Evolutionary conservation across 2,113 vertebrate genomes (phyloP).

Genomic region (Dinomys branickii): DNA sequence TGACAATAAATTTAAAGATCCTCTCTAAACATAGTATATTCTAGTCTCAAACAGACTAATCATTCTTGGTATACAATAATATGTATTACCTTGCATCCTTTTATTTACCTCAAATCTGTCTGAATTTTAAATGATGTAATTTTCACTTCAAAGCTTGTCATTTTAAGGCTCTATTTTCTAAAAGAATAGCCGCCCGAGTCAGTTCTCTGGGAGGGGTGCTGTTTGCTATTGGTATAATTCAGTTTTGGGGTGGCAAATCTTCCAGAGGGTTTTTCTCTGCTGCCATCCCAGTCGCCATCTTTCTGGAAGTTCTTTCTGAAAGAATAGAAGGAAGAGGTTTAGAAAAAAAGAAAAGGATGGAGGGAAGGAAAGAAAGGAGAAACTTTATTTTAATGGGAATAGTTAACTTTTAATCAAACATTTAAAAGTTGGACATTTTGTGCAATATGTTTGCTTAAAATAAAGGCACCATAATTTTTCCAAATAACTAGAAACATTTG

Average conservation of each 20-base stretch:
- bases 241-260: too few species aligned
- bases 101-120: neutral
- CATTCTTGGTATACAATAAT: neutral
- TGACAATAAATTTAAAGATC: neutral
- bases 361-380: neutral
- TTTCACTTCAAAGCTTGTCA: neutral
- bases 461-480: neutral
- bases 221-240: too few species aligned
- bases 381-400: neutral
- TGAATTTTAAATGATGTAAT: neutral
- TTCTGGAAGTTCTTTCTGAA: too few species aligned
- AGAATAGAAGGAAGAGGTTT: neutral
- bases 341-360: too few species aligned
- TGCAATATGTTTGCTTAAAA: neutral
- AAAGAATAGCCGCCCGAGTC: too few species aligned
- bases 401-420: neutral
- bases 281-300: too few species aligned
- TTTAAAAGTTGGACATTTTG: neutral
- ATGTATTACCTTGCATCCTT: neutral
- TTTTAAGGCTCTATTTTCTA: neutral
- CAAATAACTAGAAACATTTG: neutral
- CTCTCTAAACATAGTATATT: neutral
- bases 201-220: too few species aligned
- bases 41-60: neutral
- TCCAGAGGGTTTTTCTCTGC: too few species aligned